Evolutionary conservation across 2,797 vertebrate species (phyloP).

Genomic region (Gambelia wislizenii): DNA sequence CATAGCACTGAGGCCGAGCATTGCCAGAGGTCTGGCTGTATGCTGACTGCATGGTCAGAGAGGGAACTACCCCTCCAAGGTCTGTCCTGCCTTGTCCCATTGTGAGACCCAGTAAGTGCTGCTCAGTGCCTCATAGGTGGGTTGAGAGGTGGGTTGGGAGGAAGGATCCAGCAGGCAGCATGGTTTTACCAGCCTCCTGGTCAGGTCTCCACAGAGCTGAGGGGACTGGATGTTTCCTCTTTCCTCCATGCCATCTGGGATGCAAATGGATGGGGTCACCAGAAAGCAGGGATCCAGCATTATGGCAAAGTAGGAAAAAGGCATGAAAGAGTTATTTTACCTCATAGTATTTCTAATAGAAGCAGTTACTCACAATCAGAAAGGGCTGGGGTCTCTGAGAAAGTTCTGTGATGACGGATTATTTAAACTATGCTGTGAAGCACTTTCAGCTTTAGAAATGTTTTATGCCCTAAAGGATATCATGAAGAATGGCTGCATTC

Average conservation of each 20-base stretch:
- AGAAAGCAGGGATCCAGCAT: background rate
- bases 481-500: slow-evolving; percentile 80
- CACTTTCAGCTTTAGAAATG: slow-evolving; percentile 79
- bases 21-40: too few species aligned
- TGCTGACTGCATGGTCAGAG: background rate
- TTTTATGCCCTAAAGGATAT: slow-evolving; percentile 80
- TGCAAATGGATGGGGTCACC: background rate
- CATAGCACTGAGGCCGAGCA: background rate
- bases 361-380: slow-evolving; percentile 77
- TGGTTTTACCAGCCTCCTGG: background rate
- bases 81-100: too few species aligned
- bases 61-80: background rate
- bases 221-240: background rate
- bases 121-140: background rate
- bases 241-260: background rate
- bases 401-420: slow-evolving; percentile 78
- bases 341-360: slow-evolving; percentile 70
- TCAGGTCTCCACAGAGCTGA: background rate
- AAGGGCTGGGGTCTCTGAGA: slow-evolving; percentile 72
- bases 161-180: background rate
- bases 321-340: slow-evolving; percentile 63
- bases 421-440: slow-evolving; percentile 79
- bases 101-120: background rate
- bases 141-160: too few species aligned
- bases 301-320: background rate